Percentiles rank a stretch among this genome's conserved stretches.
Conservation (phyloP, 2,797 vertebrate species). For the Monodelphis domestica region DNA sequence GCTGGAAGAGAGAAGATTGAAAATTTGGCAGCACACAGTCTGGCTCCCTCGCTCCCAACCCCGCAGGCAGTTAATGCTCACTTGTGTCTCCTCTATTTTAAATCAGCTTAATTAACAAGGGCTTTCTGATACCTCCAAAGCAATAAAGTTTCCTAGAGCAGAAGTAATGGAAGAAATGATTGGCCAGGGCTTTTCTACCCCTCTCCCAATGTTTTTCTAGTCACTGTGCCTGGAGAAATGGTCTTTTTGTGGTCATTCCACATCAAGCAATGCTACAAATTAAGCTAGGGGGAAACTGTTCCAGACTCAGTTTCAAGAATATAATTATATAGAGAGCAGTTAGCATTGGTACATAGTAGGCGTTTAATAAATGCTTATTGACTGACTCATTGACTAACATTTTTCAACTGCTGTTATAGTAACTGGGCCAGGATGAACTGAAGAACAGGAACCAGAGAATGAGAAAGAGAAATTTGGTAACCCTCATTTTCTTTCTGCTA, state of each 20-base stretch:
- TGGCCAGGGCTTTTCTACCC: constrained; percentile 1
- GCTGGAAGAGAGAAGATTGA: constrained; percentile 38
- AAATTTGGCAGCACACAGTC: constrained; percentile 29
- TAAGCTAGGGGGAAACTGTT: neutral
- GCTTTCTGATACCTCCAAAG: constrained; percentile 48
- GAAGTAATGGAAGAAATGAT: constrained; percentile 54
- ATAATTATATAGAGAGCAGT: neutral
- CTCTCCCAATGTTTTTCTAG: constrained; percentile 55
- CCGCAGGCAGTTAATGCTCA: constrained; percentile 13
- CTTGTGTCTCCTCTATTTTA: constrained; percentile 48
- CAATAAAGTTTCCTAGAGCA: constrained; percentile 30
- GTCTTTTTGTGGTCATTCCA: constrained; percentile 19
- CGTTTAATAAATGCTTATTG: neutral
- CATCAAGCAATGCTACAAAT: neutral
- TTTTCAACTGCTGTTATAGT: neutral
- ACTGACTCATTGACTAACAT: neutral
- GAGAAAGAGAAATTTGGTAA: constrained; percentile 9
- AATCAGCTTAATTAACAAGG: constrained; percentile 66
- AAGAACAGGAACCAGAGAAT: neutral
- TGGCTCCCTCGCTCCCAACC: neutral
- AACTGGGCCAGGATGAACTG: neutral
- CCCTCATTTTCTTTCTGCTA: neutral
- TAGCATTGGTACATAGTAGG: neutral
- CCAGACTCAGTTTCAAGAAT: neutral
- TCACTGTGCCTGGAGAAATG: constrained; percentile 6